Evolutionary conservation across 2,888 invertebrate species (phyloP), one percentile per base, ranked within the genome.

Genomic region (Timandra comae): DNA sequence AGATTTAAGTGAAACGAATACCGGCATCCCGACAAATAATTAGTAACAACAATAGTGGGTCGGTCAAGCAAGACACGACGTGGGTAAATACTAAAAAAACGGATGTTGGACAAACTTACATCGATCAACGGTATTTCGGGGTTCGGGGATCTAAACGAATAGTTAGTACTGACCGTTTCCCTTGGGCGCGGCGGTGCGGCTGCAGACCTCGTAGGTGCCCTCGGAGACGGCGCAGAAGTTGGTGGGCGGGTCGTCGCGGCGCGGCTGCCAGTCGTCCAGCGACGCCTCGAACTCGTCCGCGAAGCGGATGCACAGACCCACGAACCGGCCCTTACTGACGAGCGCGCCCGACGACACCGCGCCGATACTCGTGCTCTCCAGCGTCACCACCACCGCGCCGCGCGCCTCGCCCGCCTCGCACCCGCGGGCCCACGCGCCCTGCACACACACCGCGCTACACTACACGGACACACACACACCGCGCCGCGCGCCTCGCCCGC

Each of bases 141-240:
- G n/a, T n/a, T n/a, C n/a, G n/a, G n/a, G n/a, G n/a, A n/a, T n/a
- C n/a, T n/a, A n/a, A n/a, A n/a, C n/a, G n/a, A n/a, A n/a, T n/a
- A 7, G 7, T 1, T 2, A 3, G 1, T 3, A 37, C 51, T 56
- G 60, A 93, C 93, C 94, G 46, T 89, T 88, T 36, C 91, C 93
- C 66, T 95, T 94, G 20, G 94, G 93, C 5, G 96, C 95, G 31
- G 94, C 92, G 0, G 98, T 98, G 39, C 96, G 87, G 46, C 96
- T 96, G 81, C 97, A 97, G 3, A 99, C 96, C 85, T 99, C 98
- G 65, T 98, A 99, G 1, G 98, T 98, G 8, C 99, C 99, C 75
- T 98, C 97, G 6, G 98, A 98, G n/a, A 99, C 99, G 33, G 96
- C 94, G 79, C 99, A 98, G 25, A 96, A 88, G 71, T 97, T 97